Conservation (phyloP, 2,888 invertebrate genomes). For the Tenthredo livida region DNA sequence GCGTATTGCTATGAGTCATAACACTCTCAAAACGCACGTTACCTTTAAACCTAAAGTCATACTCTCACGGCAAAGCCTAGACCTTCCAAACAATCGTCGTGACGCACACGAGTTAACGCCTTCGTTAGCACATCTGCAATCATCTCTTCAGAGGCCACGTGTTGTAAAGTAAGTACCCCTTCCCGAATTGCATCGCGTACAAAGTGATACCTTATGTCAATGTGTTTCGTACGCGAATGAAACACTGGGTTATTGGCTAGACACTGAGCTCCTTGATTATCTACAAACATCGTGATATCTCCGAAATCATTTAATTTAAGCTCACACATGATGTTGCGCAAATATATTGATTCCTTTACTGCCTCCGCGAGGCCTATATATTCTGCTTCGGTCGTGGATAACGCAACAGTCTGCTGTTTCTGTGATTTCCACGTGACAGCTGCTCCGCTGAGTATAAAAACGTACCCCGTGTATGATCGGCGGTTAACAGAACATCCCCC, state of each 20-base stretch:
- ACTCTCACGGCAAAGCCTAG: neutral
- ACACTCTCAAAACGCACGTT: neutral
- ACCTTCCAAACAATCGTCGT: neutral
- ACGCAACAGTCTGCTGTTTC: neutral
- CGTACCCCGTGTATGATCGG: neutral
- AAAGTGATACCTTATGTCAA: conserved; percentile 11
- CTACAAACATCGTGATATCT: neutral
- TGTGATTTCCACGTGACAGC: neutral
- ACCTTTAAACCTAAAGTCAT: neutral
- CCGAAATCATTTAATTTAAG: neutral
- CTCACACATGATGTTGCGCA: neutral
- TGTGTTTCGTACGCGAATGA: neutral
- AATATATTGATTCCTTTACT: neutral
- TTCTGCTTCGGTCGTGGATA: neutral
- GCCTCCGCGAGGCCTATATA: neutral
- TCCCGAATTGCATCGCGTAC: neutral
- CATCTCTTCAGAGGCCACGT: neutral
- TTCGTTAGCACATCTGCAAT: neutral
- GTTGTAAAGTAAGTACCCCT: neutral
- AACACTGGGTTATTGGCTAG: neutral
- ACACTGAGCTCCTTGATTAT: neutral
- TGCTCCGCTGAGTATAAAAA: neutral
- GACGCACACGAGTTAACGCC: neutral
- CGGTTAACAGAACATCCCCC: neutral
- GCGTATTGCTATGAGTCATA: too few species aligned